These are phyloP conservation scores for Amphimedon queenslandica DNA, from an alignment of 37 sponge, comb jelly and placozoan species.

Conservation along the genomic window DNA sequence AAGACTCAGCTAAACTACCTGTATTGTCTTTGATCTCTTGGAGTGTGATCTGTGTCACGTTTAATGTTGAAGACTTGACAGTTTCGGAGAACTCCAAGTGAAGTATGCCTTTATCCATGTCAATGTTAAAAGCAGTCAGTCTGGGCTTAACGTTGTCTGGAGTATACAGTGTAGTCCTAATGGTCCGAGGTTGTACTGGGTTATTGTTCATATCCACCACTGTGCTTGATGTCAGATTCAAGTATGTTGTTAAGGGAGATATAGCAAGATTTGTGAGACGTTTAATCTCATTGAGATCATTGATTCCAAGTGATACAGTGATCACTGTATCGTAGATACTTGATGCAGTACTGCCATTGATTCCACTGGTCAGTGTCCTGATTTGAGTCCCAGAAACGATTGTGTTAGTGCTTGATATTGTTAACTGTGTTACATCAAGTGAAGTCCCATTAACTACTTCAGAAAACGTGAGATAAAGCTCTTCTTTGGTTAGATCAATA, in stretches of 20 bases:
- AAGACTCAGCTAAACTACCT: not conserved
- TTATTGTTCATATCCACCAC: constrained; percentile 75
- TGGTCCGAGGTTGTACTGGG: constrained; percentile 26
- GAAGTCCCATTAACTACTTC: constrained; percentile 78
- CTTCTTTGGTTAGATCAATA: constrained; percentile 65
- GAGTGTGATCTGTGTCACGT: constrained; percentile 63
- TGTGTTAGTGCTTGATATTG: constrained; percentile 31
- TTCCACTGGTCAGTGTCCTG: constrained; percentile 27
- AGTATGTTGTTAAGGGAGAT: constrained; percentile 32
- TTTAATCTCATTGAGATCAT: constrained; percentile 92
- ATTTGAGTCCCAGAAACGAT: constrained; percentile 1
- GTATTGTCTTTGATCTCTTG: constrained; percentile 12
- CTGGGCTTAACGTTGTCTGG: constrained; percentile 42
- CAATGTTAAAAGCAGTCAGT: constrained; percentile 51
- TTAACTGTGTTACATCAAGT: constrained; percentile 57
- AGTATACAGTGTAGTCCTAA: constrained; percentile 37
- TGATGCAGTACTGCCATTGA: constrained; percentile 23
- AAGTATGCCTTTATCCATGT: constrained; percentile 49
- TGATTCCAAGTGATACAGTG: constrained; percentile 47
- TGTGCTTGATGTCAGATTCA: constrained; percentile 31
- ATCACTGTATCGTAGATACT: constrained; percentile 28
- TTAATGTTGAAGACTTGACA: constrained; percentile 55
- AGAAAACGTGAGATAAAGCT: constrained; percentile 68
- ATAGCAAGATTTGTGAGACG: constrained; percentile 50
- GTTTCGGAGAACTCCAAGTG: constrained; percentile 72